Evolutionary conservation across 2,888 invertebrate genomes (phyloP), one percentile per base, ranked within the genome.

Genomic region (Eristalinus aeneus): DNA sequence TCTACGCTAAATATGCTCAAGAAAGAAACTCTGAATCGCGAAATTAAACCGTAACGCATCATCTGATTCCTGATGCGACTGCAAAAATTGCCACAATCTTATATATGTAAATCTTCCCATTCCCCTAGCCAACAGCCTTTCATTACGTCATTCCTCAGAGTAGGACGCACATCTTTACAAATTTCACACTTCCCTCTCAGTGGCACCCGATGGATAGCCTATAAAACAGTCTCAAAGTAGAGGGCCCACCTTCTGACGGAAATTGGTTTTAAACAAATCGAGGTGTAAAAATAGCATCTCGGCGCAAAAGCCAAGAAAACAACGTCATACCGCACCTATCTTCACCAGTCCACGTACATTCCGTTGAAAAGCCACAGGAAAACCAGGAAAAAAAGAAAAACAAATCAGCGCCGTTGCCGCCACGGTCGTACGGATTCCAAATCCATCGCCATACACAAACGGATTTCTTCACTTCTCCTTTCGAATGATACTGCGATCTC

Each of bases 391-490:
- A 53, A 46, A 5, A 9, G n/a, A 11, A 46, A 53, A 53, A 53
- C 12, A 5, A 27, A 27, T 27, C 27, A 3, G 27, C 27, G 27
- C 27, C 27, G 27, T 27, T 27, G 27, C 27, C 27, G 27, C 27
- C 27, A 27, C 27, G 27, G 27, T 5, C 56, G 10, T 10, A 9
- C 22, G 23, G 23, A 56, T 56, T 56, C 56, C 56, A 20, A 56
- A 56, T 20, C 76, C 36, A 69, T 39, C 36, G 23, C 56, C 16
- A 16, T 27, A 9, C 23, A 39, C 32, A 46, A 46, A 16, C 16
- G 46, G 46, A 71, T 65, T 60, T 64, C 56, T 56, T 56, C 69
- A 78, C 78, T 78, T 78, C 71, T 78, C 71, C 78, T 78, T 78
- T 78, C 78, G 46, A 65, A 23, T 71, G 23, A 78, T 58, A 71